phyloP scores from a whole-genome alignment of 2,113 vertebrate genomes.

The Tupaia tana region DNA sequence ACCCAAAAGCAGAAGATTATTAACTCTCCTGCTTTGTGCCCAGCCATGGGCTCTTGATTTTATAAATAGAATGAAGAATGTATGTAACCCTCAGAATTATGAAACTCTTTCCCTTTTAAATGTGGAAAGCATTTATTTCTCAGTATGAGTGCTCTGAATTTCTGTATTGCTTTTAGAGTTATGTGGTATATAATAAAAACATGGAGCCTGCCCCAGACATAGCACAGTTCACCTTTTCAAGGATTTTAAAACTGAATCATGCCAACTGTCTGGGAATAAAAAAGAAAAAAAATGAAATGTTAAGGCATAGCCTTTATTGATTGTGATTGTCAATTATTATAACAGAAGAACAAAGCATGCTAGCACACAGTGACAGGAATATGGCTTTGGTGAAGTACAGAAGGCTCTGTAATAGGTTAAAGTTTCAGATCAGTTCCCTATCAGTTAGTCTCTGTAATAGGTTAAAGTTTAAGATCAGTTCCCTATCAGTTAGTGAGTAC shows the following conservation, averaged over 20 bases:
- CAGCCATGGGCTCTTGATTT: constrained; percentile 47
- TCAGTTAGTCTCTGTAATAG: not conserved
- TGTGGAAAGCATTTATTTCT: constrained; percentile 57
- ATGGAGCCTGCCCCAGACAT: not conserved
- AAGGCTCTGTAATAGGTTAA: not conserved
- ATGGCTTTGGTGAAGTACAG: not conserved
- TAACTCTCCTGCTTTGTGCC: constrained; percentile 57
- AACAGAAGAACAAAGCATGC: constrained; percentile 25
- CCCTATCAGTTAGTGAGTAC: not conserved
- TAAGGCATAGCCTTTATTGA: not conserved
- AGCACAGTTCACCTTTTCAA: not conserved
- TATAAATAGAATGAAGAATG: constrained; percentile 48
- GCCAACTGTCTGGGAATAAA: not conserved
- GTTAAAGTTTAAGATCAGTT: not conserved
- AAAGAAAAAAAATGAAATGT: constrained; percentile 18
- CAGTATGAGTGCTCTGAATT: constrained; percentile 41
- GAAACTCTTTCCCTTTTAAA: constrained; percentile 52
- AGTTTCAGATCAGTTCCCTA: not conserved
- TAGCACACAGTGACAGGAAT: not conserved
- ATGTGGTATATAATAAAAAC: not conserved
- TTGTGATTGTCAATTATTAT: not conserved
- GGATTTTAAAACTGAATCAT: not conserved
- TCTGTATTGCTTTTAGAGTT: constrained; percentile 58
- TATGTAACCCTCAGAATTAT: constrained; percentile 36
- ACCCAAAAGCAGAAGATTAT: constrained; percentile 36